These are phyloP conservation scores for Chymomyza amoena DNA, from an alignment of 2,888 invertebrate genomes.

Conservation along the genomic window DNA sequence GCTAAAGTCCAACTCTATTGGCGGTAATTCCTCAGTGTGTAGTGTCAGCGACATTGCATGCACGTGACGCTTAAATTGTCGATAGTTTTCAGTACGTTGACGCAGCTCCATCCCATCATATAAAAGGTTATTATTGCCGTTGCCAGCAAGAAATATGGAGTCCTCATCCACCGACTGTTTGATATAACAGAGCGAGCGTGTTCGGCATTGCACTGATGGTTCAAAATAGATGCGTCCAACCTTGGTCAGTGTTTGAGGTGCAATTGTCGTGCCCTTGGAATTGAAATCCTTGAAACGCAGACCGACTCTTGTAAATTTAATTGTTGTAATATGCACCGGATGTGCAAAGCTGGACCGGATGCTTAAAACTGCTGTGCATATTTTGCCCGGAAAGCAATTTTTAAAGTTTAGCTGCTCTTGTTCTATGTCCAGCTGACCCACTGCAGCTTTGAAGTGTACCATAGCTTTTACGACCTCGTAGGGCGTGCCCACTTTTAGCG, in stretches of 20 bases:
- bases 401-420: constrained; percentile 85
- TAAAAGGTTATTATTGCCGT: constrained; percentile 62
- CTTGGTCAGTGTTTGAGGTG: constrained; percentile 80
- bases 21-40: constrained; percentile 75
- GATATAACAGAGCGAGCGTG: constrained; percentile 64
- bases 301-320: constrained; percentile 82
- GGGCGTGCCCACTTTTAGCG: constrained; percentile 86
- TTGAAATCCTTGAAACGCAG: constrained; percentile 81
- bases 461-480: constrained; percentile 85
- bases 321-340: constrained; percentile 85
- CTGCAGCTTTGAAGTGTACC: constrained; percentile 87
- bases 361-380: constrained; percentile 87
- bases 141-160: constrained; percentile 45
- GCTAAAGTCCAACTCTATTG: constrained; percentile 75
- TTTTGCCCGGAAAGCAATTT: constrained; percentile 90
- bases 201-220: constrained; percentile 84
- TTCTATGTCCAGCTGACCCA: constrained; percentile 85
- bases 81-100: constrained; percentile 75
- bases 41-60: constrained; percentile 75
- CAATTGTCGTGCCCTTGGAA: constrained; percentile 77
- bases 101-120: constrained; percentile 76
- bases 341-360: constrained; percentile 90
- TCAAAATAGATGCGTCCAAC: constrained; percentile 85
- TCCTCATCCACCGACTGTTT: constrained; percentile 36
- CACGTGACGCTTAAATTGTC: constrained; percentile 74